These are phyloP conservation scores for Cyprinella venusta DNA, from an alignment of 2,797 vertebrate species.

Conservation along the genomic window DNA sequence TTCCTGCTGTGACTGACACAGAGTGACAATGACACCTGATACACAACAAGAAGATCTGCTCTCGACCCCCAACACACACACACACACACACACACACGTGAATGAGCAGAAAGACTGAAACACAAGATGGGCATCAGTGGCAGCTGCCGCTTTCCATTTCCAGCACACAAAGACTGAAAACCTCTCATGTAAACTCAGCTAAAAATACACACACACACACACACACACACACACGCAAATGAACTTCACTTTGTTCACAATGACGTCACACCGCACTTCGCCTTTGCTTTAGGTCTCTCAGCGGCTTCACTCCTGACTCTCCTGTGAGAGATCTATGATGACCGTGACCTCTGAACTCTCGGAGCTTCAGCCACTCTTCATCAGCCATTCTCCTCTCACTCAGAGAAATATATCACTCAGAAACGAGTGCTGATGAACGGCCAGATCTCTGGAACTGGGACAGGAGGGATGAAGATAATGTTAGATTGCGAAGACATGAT, in stretches of 20 bases:
- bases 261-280: background rate
- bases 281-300: too few species aligned
- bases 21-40: constrained; percentile 76
- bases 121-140: constrained; percentile 3
- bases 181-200: constrained; percentile 15
- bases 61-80: constrained; percentile 49
- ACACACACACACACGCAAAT: background rate
- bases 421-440: background rate
- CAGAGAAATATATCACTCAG: background rate
- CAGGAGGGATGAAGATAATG: background rate
- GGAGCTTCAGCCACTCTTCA: too few species aligned
- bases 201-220: constrained; percentile 12
- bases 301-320: too few species aligned
- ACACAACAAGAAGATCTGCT: constrained; percentile 72
- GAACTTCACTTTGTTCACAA: background rate
- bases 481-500: background rate
- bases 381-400: too few species aligned
- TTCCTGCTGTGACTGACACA: constrained; percentile 40
- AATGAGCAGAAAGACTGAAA: background rate
- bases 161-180: constrained; percentile 13
- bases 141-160: constrained; percentile 37
- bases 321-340: too few species aligned
- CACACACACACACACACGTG: background rate
- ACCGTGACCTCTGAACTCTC: too few species aligned
- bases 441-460: background rate